Percentiles rank a stretch among this genome's conserved stretches.
These are phyloP conservation scores for Synodontis membranacea DNA, from an alignment of 2,113 vertebrate species.

Conservation along the genomic window DNA sequence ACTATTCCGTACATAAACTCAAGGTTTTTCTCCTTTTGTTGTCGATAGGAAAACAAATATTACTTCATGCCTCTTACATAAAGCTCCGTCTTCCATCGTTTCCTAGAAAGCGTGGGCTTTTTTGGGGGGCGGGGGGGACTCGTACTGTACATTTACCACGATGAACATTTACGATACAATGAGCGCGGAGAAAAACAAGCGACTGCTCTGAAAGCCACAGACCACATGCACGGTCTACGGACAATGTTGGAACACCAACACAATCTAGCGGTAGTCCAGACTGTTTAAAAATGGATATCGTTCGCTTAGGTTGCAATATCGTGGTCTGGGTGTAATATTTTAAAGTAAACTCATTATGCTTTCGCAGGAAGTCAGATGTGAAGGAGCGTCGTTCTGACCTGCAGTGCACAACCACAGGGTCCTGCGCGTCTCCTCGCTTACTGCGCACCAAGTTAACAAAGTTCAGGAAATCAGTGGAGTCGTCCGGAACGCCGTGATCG, in stretches of 20 bases:
- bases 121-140: too few relatives aligned
- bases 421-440: conserved; percentile 84
- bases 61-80: not conserved
- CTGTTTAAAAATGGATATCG: not conserved
- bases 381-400: too few relatives aligned
- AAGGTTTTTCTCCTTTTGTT: not conserved
- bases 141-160: not conserved
- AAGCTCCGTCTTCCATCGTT: not conserved
- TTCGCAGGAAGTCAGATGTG: too few relatives aligned
- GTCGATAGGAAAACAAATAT: not conserved
- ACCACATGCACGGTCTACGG: not conserved
- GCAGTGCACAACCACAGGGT: conserved; percentile 97
- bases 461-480: conserved; percentile 94
- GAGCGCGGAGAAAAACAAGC: not conserved
- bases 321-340: not conserved
- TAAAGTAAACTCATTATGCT: too few relatives aligned
- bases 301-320: not conserved
- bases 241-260: not conserved
- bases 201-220: not conserved
- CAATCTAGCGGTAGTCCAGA: not conserved
- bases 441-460: conserved; percentile 90
- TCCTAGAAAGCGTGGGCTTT: too few relatives aligned
- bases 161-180: not conserved
- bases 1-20: too few relatives aligned
- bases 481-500: conserved; percentile 97